phyloP scores from a whole-genome alignment of 2,113 vertebrate genomes.

The Ammodytes marinus region DNA sequence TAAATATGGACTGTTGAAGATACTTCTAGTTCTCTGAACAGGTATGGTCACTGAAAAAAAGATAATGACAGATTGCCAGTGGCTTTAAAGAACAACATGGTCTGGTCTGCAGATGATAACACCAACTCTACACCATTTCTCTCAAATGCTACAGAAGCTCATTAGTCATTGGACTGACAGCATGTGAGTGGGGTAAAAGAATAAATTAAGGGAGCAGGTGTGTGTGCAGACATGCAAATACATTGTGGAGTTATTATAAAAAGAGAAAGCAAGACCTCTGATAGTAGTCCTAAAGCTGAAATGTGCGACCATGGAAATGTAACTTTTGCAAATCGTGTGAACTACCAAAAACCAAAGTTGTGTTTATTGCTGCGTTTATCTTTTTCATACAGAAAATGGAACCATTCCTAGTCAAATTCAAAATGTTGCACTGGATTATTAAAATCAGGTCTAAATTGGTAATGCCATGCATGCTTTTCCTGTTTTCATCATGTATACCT shows the following conservation, averaged over 20 bases:
- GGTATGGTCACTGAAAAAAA: not conserved
- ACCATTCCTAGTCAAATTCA: not conserved
- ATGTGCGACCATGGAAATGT: not conserved
- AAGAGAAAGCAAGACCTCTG: not conserved
- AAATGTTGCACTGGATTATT: slow-evolving; percentile 4
- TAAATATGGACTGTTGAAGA: not conserved
- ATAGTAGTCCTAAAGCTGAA: not conserved
- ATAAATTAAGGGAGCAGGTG: not conserved
- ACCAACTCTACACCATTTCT: not conserved
- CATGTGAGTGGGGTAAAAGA: not conserved
- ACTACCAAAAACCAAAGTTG: not conserved
- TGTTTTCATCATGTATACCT: slow-evolving; percentile 9
- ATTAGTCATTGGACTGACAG: not conserved
- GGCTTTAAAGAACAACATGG: not conserved
- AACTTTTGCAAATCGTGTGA: not conserved
- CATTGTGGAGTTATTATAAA: not conserved
- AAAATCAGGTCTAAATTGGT: not conserved
- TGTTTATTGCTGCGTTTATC: not conserved
- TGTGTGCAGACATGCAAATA: not conserved
- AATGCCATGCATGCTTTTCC: slow-evolving; percentile 18
- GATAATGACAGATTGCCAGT: not conserved
- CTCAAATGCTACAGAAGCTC: not conserved
- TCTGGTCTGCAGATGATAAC: not conserved
- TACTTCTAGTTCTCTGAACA: not conserved
- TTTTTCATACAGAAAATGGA: not conserved